Percentiles rank a stretch among this genome's conserved stretches.
Evolutionary conservation across 2,797 vertebrate species (phyloP).

Genomic region (Gymnopithys bicolor): DNA sequence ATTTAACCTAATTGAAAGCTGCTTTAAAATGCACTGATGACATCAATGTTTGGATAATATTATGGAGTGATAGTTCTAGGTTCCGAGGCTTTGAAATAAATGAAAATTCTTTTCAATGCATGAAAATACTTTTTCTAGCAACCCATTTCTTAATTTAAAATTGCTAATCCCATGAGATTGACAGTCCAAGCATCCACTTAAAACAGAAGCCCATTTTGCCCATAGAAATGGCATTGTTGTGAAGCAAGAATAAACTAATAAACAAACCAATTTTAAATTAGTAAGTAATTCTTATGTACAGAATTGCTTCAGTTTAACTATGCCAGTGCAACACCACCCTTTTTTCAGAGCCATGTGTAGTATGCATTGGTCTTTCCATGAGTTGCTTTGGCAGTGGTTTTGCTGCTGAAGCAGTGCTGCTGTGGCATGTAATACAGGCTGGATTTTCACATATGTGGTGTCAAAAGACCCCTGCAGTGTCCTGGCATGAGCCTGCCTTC

Average conservation of each 20-base stretch:
- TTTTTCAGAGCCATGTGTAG: not conserved
- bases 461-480: not conserved
- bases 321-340: not conserved
- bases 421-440: not conserved
- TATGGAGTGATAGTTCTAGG: not conserved
- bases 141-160: not conserved
- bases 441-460: not conserved
- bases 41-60: conserved; percentile 14
- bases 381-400: not conserved
- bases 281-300: not conserved
- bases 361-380: not conserved
- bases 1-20: conserved; percentile 35
- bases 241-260: not conserved
- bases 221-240: not conserved
- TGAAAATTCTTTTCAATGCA: not conserved
- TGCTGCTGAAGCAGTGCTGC: not conserved
- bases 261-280: not conserved
- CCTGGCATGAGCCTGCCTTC: not conserved
- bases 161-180: not conserved
- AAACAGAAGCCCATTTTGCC: not conserved
- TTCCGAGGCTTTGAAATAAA: conserved; percentile 12
- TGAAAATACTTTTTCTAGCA: not conserved
- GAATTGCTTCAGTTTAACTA: not conserved
- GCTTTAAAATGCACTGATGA: not conserved
- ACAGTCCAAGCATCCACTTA: not conserved